Evolutionary conservation across 2,113 vertebrate genomes (phyloP).

Genomic region (Mesembrinibis cayennensis): DNA sequence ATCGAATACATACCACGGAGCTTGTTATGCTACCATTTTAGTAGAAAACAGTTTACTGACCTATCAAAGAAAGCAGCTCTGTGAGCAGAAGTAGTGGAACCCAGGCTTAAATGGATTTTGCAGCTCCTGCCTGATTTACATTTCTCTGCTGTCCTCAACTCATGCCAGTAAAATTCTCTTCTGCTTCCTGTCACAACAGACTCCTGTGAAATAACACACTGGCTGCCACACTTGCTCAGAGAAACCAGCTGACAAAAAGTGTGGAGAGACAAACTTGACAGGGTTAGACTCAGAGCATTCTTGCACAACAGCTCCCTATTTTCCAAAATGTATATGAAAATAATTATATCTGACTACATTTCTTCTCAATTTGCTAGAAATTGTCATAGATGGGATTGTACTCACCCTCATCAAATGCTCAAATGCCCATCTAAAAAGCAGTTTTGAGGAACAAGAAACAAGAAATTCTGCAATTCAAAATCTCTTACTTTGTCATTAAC

Average conservation of each 20-base stretch:
- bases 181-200: neutral
- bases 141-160: neutral
- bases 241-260: neutral
- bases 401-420: neutral
- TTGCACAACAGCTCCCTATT: neutral
- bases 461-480: neutral
- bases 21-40: neutral
- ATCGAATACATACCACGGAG: accelerated
- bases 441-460: neutral
- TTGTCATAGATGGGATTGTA: neutral
- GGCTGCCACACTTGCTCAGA: neutral
- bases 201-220: neutral
- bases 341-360: neutral
- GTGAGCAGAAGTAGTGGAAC: neutral
- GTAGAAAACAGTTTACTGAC: neutral
- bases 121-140: neutral
- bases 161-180: neutral
- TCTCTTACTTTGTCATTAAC: neutral
- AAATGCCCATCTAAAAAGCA: neutral
- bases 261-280: neutral
- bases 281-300: neutral
- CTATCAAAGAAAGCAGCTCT: neutral
- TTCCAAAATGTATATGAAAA: neutral
- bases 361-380: neutral
- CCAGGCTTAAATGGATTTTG: neutral